A percentile compares a stretch with the other conserved stretches of the same genome.
phyloP scores from a whole-genome alignment of 2,113 vertebrate species.

The Taxidea taxus region DNA sequence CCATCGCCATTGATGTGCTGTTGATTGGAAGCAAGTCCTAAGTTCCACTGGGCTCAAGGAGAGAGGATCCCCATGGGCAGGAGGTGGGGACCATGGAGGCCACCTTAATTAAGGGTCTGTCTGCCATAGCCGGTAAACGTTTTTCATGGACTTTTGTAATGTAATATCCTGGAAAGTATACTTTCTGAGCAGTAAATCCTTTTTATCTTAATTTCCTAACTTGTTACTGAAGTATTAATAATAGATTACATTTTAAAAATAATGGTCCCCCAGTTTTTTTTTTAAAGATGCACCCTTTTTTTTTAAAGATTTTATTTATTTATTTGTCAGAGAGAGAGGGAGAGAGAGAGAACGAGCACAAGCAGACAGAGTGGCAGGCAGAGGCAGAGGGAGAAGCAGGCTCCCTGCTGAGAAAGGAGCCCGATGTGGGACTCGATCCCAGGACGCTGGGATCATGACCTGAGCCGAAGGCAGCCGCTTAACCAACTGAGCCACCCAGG shows the following conservation, averaged over 20 bases:
- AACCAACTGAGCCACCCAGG: too few species aligned
- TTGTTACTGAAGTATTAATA: conserved; percentile 5
- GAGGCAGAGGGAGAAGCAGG: too few species aligned
- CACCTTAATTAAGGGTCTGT: background rate
- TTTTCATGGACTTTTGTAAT: background rate
- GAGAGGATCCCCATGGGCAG: background rate
- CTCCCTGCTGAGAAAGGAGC: too few species aligned
- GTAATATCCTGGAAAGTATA: background rate
- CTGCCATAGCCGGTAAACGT: background rate
- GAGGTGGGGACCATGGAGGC: background rate
- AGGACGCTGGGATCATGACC: too few species aligned
- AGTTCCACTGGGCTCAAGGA: background rate
- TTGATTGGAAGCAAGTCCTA: background rate
- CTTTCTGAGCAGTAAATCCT: background rate
- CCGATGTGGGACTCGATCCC: too few species aligned
- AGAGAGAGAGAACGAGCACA: too few species aligned
- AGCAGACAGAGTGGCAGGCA: too few species aligned
- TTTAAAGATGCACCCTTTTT: too few species aligned
- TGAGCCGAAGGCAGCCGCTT: too few species aligned
- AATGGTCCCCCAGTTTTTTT: background rate
- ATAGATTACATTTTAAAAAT: conserved; percentile 9
- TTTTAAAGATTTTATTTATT: too few species aligned
- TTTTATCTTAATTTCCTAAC: background rate
- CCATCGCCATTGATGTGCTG: background rate
- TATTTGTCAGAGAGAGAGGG: too few species aligned